Percentiles rank a stretch among this genome's conserved stretches.
Evolutionary conservation across 2,888 invertebrate genomes (phyloP).

Genomic region (Glomeris marginata): DNA sequence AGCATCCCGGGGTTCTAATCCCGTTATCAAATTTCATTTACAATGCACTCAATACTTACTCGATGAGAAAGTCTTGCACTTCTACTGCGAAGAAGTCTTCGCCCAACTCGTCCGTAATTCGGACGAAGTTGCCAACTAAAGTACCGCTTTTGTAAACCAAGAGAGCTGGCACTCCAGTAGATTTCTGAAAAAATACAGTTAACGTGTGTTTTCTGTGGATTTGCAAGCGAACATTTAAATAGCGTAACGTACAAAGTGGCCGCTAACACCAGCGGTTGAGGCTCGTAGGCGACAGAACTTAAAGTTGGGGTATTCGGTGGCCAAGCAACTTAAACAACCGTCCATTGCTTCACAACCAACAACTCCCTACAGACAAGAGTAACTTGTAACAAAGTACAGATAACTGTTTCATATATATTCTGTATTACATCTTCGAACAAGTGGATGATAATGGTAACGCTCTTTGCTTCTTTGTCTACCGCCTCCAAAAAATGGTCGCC

Average conservation of each 20-base stretch:
- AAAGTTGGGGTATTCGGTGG: constrained; percentile 58
- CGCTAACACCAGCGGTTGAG: constrained; percentile 68
- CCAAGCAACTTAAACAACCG: constrained; percentile 58
- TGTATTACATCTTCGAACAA: constrained; percentile 53
- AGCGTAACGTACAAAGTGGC: constrained; percentile 45
- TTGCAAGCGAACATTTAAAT: no score
- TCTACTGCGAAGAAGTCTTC: constrained; percentile 80
- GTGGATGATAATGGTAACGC: constrained; percentile 72
- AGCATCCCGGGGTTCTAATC: no score
- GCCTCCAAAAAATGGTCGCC: constrained; percentile 68
- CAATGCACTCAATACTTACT: constrained; percentile 33
- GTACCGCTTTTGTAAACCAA: constrained; percentile 79
- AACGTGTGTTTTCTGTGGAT: no score
- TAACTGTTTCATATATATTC: not conserved
- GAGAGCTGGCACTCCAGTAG: constrained; percentile 75
- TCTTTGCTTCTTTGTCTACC: constrained; percentile 72
- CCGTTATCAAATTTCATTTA: not conserved
- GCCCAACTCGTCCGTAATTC: constrained; percentile 71
- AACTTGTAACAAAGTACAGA: not conserved
- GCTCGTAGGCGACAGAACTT: constrained; percentile 81
- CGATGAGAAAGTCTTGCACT: constrained; percentile 76
- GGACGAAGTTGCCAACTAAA: constrained; percentile 82
- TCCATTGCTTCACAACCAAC: constrained; percentile 50
- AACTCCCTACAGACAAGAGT: constrained; percentile 21
- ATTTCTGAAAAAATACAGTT: no score